Percentiles rank a stretch among this genome's conserved stretches.
phyloP scores from a whole-genome alignment of 2,113 vertebrate genomes.

The Ictalurus punctatus region DNA sequence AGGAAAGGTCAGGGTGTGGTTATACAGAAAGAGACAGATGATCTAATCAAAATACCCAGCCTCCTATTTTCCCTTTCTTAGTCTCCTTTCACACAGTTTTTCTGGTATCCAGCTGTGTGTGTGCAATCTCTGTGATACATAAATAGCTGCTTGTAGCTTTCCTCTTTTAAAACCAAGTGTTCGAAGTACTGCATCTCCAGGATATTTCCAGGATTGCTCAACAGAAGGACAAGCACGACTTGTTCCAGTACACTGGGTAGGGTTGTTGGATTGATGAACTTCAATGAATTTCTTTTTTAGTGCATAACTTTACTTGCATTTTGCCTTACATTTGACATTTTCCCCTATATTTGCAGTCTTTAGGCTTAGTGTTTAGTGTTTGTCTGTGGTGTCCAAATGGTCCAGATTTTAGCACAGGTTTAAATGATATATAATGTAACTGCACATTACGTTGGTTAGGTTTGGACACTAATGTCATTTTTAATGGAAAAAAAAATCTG shows the following conservation, averaged over 20 bases:
- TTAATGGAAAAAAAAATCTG: neutral
- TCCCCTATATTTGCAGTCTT: no score
- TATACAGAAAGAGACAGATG: neutral
- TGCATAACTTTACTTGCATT: neutral
- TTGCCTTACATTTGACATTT: neutral
- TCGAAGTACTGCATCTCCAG: neutral
- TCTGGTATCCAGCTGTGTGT: conserved; percentile 12
- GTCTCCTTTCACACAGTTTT: conserved; percentile 29
- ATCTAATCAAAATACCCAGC: conserved; percentile 36
- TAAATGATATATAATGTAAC: neutral
- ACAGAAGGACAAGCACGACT: neutral
- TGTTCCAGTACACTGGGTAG: neutral
- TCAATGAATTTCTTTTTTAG: neutral
- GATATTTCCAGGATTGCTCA: neutral
- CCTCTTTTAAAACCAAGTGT: neutral
- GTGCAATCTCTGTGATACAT: conserved; percentile 5
- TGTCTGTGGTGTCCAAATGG: neutral
- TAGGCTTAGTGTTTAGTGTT: neutral
- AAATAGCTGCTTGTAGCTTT: neutral
- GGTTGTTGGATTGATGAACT: neutral
- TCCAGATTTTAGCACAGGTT: neutral
- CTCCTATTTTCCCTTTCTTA: conserved; percentile 42
- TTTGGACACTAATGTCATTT: neutral
- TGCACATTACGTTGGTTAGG: neutral
- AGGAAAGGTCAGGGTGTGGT: conserved; percentile 26